Evolutionary conservation across 2,113 vertebrate genomes (phyloP).

Genomic region (Patagioenas fasciata): DNA sequence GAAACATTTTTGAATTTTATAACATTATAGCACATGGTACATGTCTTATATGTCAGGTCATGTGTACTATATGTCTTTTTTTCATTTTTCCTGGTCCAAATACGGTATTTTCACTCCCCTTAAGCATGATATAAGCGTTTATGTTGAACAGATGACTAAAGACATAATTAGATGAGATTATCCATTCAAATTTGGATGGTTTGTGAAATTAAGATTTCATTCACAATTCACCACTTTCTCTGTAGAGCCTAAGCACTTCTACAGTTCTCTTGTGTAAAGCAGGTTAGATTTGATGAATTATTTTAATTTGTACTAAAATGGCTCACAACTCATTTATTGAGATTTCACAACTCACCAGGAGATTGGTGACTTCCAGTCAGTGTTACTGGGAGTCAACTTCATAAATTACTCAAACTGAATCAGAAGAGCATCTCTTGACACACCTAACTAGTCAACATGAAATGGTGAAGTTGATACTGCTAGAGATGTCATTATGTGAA

Average conservation of each 20-base stretch:
- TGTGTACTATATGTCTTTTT: background rate
- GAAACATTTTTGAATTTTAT: background rate
- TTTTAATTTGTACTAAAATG: background rate
- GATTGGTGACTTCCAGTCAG: background rate
- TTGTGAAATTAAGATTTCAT: background rate
- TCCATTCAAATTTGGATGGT: background rate
- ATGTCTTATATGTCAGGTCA: background rate
- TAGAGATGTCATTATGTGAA: background rate
- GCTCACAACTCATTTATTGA: background rate
- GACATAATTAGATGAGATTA: background rate
- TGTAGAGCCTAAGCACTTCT: background rate
- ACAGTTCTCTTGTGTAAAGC: background rate
- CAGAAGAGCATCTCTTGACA: background rate
- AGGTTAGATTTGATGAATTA: background rate
- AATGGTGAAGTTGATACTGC: background rate
- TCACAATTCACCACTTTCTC: background rate
- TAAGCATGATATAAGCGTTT: background rate
- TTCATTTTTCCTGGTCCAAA: background rate
- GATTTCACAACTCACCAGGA: background rate
- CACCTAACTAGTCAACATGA: background rate
- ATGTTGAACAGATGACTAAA: background rate
- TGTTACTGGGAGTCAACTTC: background rate
- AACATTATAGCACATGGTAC: background rate
- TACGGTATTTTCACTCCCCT: background rate
- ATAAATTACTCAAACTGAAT: background rate